Base-by-base conservation (phyloP, 2,113 vertebrate genomes). In the Pungitius pungitius region DNA sequence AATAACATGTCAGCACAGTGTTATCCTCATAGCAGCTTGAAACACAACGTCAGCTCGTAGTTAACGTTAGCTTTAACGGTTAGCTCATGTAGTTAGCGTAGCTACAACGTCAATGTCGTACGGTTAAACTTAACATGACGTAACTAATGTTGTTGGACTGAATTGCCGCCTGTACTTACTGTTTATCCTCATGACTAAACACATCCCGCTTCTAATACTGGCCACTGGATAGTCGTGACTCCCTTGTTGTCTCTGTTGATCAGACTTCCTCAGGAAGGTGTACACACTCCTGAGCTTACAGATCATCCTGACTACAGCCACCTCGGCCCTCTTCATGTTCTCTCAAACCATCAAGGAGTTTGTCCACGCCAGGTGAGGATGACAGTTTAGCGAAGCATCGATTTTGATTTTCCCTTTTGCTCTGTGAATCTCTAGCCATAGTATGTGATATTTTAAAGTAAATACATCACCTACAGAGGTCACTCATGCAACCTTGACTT, bases 201-300 rank as follows among this genome's bases (percentile, higher is more conserved):
- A 51, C n/a, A 10, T 39, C 24, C 22, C 14, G 52, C 24, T 55
- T 1, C 27, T 24, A 26, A 35, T 35, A 35, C 33, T 35, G 33
- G 33, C n/a, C n/a, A 1, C 22, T 45, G 24, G 51, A 2, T 56
- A 4, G 8, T 8, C 66, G 2, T 60, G 5, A 61, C 18, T 60
- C 26, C 27, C 4, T 22, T 42, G 43, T 7, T 81, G 40, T 75
- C 5, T 57, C 15, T 60, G 40, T 37, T 24, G 0, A 0, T 9
- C 81, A 99, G 97, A 93, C 45, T 99, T 99, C 88, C 93, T 99
- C 2, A 94, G 95, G 51, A 99, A 99, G 91, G 97, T 99, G 33
- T 99, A 99, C 90, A 95, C 89, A 73, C 96, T 98, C 78, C 92
- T 99, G 77, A 96, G 94, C 43, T 1, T 96, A 54, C 97, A 99